Evolutionary conservation across 2,113 vertebrate genomes (phyloP), one percentile per base, ranked within the genome.

Genomic region (Eurystomus gularis): DNA sequence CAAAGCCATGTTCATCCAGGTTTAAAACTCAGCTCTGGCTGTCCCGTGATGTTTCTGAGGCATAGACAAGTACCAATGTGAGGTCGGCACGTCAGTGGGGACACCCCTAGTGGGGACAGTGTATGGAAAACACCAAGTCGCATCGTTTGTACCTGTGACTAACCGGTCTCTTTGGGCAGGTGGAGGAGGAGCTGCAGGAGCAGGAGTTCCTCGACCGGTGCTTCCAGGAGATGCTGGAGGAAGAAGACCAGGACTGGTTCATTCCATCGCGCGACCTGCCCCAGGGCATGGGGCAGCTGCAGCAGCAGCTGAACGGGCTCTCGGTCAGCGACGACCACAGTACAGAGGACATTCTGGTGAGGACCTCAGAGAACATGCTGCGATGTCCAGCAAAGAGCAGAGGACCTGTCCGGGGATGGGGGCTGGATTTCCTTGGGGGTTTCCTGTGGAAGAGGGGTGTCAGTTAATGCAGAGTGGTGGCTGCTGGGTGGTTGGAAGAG

Each of bases 161-260:
- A 4, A 24, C 3, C 4, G 1, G 4, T n/a, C 8, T 85, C 40
- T 19, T 20, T 21, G 87, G 35, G 52, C 97, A 99, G 99, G 99
- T 99, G 95, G 99, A 99, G 78, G 99, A 99, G 96, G 99, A 99
- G 96, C 98, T 99, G 49, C 97, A 99, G 98, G 99, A 99, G 96
- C 99, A 99, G 97, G 99, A 99, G 73, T 99, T 99, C 94, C 97
- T 99, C 21, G 99, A 99, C 90, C 99, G 99, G 69, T 99, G 99
- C 97, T 99, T 99, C 98, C 99, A 99, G 97, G 99, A 99, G 98
- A 99, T 99, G 99, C 97, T 99, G 96, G 99, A 99, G 66, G 99
- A 99, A 83, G 99, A 99, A 84, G 99, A 99, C 92, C 98, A 98
- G 98, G 99, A 99, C 75, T 99, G 99, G 99, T 99, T 99, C 97